Conservation (phyloP, 2,888 invertebrate species). For the Apoda limacodes region DNA sequence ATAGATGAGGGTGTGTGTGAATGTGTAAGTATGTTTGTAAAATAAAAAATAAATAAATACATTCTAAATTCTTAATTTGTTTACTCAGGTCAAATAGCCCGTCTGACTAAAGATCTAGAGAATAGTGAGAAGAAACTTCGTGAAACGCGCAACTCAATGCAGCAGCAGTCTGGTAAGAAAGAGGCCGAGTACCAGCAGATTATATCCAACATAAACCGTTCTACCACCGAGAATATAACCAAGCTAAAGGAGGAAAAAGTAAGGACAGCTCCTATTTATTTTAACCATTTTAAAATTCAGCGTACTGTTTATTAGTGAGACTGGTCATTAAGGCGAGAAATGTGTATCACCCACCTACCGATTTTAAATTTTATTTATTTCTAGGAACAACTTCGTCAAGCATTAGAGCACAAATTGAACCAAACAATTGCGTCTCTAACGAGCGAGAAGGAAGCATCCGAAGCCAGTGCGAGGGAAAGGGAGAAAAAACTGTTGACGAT, state of each 20-base stretch:
- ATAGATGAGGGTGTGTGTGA: no score
- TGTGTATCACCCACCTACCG: no score
- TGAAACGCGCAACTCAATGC: constrained; percentile 77
- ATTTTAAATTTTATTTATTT: constrained; percentile 12
- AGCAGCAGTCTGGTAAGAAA: constrained; percentile 80
- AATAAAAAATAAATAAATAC: no score
- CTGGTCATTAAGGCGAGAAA: background rate
- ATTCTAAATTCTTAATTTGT: constrained; percentile 1
- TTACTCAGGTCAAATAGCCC: constrained; percentile 71
- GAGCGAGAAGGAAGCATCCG: constrained; percentile 83
- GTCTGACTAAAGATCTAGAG: constrained; percentile 82
- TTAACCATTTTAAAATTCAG: no score
- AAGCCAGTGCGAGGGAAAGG: constrained; percentile 79
- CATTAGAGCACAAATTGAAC: constrained; percentile 83
- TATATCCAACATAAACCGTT: constrained; percentile 77
- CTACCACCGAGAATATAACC: constrained; percentile 78
- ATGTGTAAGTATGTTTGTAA: no score
- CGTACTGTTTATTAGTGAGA: no score
- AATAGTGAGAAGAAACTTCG: constrained; percentile 72
- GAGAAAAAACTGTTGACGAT: constrained; percentile 83
- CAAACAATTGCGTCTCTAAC: constrained; percentile 79
- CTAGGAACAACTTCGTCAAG: constrained; percentile 76
- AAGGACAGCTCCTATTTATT: no score
- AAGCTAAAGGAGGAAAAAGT: constrained; percentile 84
- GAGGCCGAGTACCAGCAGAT: constrained; percentile 85